Evolutionary conservation across 2,888 invertebrate species (phyloP).

Genomic region (Leptinotarsa peninsularis): DNA sequence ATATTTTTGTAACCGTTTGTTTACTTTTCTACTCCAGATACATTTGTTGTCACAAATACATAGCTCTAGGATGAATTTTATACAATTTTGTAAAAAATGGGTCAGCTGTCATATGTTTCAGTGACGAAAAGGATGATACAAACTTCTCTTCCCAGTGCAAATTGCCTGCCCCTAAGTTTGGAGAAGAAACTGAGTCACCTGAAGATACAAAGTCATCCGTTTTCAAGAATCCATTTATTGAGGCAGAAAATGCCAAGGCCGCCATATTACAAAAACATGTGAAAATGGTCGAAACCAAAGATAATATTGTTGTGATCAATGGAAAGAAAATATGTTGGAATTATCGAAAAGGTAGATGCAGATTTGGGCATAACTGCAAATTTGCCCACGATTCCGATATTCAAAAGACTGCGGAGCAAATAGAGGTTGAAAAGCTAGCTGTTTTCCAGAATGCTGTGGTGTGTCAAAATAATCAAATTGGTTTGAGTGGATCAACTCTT

Average conservation of each 20-base stretch:
- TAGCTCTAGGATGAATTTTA: constrained; percentile 23
- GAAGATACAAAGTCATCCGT: constrained; percentile 74
- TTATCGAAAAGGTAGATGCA: constrained; percentile 88
- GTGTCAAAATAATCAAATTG: constrained; percentile 46
- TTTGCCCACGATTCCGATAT: constrained; percentile 92
- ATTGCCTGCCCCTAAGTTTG: constrained; percentile 76
- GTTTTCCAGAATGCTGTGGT: constrained; percentile 59
- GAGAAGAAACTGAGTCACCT: constrained; percentile 21
- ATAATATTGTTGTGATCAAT: constrained; percentile 80
- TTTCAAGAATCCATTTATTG: constrained; percentile 87
- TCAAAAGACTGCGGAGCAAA: constrained; percentile 73
- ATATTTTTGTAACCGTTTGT: too few relatives aligned
- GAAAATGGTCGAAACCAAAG: constrained; percentile 66
- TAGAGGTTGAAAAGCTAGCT: constrained; percentile 69
- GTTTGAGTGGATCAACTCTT: constrained; percentile 52
- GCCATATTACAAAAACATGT: constrained; percentile 72
- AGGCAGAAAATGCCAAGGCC: constrained; percentile 87
- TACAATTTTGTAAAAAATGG: constrained; percentile 59
- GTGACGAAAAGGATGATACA: constrained; percentile 51
- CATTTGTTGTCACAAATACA: not conserved
- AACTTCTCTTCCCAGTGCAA: constrained; percentile 45
- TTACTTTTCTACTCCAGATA: too few relatives aligned
- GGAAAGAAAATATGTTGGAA: constrained; percentile 94
- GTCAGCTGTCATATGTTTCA: constrained; percentile 64
- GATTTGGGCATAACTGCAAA: constrained; percentile 92